Base-by-base conservation (phyloP, 2,113 vertebrate genomes). In the Siniperca knerii region DNA sequence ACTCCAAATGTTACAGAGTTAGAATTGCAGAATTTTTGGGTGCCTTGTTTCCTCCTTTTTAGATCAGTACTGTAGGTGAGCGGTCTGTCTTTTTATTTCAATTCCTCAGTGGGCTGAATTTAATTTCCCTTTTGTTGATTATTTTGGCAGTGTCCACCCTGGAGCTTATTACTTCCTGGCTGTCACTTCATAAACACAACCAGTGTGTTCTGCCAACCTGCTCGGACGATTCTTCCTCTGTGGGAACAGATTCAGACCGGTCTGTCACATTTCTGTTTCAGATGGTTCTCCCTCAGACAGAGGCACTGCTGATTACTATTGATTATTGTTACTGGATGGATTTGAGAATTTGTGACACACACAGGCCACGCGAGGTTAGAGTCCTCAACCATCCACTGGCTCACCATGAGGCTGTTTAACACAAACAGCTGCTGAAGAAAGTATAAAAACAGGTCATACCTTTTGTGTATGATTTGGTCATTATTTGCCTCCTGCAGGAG, bases 81-180 rank as follows among this genome's bases (percentile, higher is more conserved):
- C 18, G 4, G 4, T 16, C 1, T 40, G 21, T 65, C 42, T 66
- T 52, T 50, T 61, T 37, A 61, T 77, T 82, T 8, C 66, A 75
- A 79, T 66, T 75, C 29, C 29, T 75, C 75, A 21, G 40, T 29
- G 50, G 16, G 72, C 55, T 77, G 64, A 69, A 77, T 80, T 86
- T 60, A 65, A 89, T 86, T 83, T 82, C 40, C 54, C 46, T 62
- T 77, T 73, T 77, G 80, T 52, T 81, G 87, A 83, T 80, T 65
- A 57, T 69, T 72, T 69, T 89, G 87, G 87, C 87, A 74, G 67
- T 8, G 84, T 58, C 77, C 66, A 4, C 37, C 67, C 33, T 7
- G 50, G 77, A 83, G 73, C 80, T 70, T 68, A 86, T 69, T 52
- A 65, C 81, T 74, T 74, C 35, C 77, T 89, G 84, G 87, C 87